phyloP scores from a whole-genome alignment of 1,140 invertebrate genomes.

The Zaprionus africanus region DNA sequence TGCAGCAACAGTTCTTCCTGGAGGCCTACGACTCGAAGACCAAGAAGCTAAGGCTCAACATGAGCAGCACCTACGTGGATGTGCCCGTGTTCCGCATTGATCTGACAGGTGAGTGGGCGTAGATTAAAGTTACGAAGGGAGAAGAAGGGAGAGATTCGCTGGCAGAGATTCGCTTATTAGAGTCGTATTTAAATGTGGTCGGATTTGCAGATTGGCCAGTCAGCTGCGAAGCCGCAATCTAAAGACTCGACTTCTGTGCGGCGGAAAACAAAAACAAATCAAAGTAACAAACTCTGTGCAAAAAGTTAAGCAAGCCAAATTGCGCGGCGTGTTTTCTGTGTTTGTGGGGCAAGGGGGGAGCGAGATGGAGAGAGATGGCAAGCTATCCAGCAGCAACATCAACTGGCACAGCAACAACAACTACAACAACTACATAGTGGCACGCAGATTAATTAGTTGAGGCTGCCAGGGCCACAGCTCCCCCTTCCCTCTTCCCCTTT shows the following conservation, averaged over 20 bases:
- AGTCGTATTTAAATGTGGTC: constrained; percentile 73
- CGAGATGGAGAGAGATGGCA: constrained; percentile 2
- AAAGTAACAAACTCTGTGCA: constrained; percentile 81
- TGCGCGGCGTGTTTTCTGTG: constrained; percentile 61
- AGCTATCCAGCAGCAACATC: constrained; percentile 21
- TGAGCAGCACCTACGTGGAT: constrained; percentile 86
- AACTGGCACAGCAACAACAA: constrained; percentile 7
- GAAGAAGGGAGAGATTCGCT: too few relatives aligned
- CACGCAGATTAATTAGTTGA: constrained; percentile 83
- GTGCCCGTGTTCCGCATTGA: constrained; percentile 89
- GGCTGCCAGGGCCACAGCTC: constrained; percentile 62
- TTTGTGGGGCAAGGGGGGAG: background rate
- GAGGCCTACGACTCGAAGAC: constrained; percentile 91
- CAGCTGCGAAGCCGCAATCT: constrained; percentile 66
- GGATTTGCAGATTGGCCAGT: constrained; percentile 66
- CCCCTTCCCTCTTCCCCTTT: background rate
- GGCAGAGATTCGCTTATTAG: constrained; percentile 53
- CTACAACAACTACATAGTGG: constrained; percentile 43
- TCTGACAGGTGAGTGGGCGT: constrained; percentile 69
- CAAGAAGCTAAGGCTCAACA: constrained; percentile 89
- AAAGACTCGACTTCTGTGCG: constrained; percentile 79
- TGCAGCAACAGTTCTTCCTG: constrained; percentile 92
- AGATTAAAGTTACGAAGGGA: background rate
- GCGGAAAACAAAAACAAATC: constrained; percentile 69
- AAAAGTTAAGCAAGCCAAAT: constrained; percentile 80